Percentiles rank a stretch among this genome's conserved stretches.
Evolutionary conservation across 2,888 invertebrate genomes (phyloP).

Genomic region (Ochropleura plecta): DNA sequence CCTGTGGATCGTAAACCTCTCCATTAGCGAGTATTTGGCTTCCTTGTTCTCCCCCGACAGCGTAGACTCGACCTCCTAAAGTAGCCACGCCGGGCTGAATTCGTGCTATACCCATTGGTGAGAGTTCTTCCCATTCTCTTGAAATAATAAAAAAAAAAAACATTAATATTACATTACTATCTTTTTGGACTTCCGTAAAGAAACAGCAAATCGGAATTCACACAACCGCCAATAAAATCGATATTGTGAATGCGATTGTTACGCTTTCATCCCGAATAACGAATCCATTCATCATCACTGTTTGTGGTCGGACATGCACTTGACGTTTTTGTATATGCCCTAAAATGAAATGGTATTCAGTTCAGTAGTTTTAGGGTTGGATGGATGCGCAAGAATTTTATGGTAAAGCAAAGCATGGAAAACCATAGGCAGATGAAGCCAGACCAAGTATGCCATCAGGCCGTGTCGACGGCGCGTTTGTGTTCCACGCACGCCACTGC

Average conservation of each 20-base stretch:
- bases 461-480: no score
- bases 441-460: no score
- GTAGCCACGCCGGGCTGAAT: slow-evolving; percentile 97
- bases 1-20: slow-evolving; percentile 95
- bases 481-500: no score
- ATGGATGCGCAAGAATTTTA: neutral
- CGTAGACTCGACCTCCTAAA: slow-evolving; percentile 96
- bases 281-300: neutral
- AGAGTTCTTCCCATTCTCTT: slow-evolving; percentile 95
- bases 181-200: neutral
- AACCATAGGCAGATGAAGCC: no score
- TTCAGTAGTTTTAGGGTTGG: neutral
- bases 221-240: neutral
- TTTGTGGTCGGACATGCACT: neutral
- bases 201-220: neutral
- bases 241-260: neutral
- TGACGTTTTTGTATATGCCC: no score
- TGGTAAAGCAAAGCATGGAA: neutral
- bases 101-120: slow-evolving; percentile 95
- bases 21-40: slow-evolving; percentile 97
- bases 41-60: slow-evolving; percentile 97
- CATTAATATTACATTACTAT: neutral
- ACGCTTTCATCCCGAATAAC: neutral
- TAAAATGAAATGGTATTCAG: neutral
- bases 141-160: slow-evolving; percentile 4